These are phyloP conservation scores for Seriola quinqueradiata DNA, from an alignment of 2,113 vertebrate genomes.

Conservation along the genomic window DNA sequence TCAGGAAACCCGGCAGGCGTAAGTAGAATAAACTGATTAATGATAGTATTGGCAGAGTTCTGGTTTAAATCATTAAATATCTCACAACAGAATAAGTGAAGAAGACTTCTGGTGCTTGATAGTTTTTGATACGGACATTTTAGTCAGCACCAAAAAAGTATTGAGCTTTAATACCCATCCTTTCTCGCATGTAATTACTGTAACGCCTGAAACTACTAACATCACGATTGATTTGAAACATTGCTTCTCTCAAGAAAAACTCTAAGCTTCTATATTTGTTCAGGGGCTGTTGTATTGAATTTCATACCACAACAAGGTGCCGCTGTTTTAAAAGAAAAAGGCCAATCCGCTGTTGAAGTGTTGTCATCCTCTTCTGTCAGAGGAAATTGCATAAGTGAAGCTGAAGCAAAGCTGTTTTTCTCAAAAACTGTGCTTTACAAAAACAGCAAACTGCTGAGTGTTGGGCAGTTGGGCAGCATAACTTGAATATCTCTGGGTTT, in stretches of 20 bases:
- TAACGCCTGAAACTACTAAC: no score
- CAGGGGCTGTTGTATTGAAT: background rate
- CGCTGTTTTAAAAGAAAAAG: background rate
- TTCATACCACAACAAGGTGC: background rate
- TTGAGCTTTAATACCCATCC: no score
- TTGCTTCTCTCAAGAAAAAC: background rate
- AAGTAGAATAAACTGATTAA: conserved; percentile 70
- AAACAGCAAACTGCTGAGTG: background rate
- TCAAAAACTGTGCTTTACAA: background rate
- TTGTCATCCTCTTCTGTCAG: background rate
- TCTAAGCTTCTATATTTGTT: background rate
- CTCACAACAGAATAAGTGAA: no score
- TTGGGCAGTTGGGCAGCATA: no score
- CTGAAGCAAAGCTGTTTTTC: background rate
- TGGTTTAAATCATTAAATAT: no score
- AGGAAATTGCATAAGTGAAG: background rate
- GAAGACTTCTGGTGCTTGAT: no score
- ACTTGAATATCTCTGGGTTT: no score
- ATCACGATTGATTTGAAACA: no score
- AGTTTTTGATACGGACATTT: no score
- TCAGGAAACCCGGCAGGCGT: conserved; percentile 96
- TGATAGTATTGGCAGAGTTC: no score
- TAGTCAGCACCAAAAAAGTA: no score
- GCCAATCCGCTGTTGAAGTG: background rate
- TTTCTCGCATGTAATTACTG: no score